These are phyloP conservation scores for Thamnophis sirtalis DNA, from an alignment of 2,113 vertebrate species.

Conservation along the genomic window DNA sequence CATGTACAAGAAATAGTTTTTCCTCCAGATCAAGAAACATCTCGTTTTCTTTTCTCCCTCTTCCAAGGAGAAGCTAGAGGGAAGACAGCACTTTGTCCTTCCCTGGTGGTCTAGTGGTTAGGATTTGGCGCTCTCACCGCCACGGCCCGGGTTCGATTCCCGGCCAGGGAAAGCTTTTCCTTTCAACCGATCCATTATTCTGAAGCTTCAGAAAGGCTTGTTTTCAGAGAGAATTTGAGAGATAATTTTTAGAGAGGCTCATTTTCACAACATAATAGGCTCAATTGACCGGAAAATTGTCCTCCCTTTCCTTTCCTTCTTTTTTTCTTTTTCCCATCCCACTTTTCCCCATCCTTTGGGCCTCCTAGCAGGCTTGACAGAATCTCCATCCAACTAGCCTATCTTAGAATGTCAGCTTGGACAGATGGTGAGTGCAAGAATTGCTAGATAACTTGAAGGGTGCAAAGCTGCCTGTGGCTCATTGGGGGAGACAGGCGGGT, in stretches of 20 bases:
- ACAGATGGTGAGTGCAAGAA: neutral
- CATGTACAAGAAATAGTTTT: neutral
- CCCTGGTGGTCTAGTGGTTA: constrained; percentile 81
- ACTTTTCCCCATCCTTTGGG: neutral
- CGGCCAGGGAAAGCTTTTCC: constrained; percentile 67
- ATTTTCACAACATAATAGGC: no score
- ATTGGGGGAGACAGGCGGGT: no score
- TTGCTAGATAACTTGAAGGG: no score
- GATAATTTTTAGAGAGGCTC: no score
- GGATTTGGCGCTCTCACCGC: constrained; percentile 80
- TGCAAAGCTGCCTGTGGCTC: no score
- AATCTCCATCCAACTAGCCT: neutral
- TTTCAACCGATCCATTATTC: neutral
- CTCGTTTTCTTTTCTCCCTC: neutral
- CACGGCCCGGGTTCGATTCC: constrained; percentile 79
- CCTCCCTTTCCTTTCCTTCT: neutral
- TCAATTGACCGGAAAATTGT: no score
- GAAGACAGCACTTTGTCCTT: neutral
- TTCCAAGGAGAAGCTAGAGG: neutral
- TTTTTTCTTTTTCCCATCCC: neutral
- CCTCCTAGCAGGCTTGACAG: neutral
- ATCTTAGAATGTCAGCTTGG: no score
- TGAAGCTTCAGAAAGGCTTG: neutral
- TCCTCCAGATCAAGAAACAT: neutral
- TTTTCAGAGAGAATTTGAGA: no score